These are phyloP conservation scores for Agelas oroides DNA, from an alignment of 37 sponge, comb jelly and placozoan species.

Conservation along the genomic window DNA sequence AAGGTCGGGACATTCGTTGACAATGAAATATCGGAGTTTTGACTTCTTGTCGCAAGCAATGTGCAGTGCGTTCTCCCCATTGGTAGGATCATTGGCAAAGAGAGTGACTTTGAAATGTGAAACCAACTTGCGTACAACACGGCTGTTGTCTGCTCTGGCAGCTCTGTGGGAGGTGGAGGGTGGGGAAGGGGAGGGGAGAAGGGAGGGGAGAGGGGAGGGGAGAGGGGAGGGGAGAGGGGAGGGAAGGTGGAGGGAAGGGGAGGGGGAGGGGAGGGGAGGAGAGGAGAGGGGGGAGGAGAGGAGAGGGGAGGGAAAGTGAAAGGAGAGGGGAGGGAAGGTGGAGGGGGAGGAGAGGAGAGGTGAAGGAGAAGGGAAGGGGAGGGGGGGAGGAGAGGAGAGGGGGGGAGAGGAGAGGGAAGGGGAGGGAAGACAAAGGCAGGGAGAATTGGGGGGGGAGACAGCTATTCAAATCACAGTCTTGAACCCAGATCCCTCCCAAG, in stretches of 20 bases:
- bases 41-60: conserved; percentile 59
- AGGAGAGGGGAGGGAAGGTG: too few species aligned
- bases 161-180: conserved; percentile 40
- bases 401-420: too few species aligned
- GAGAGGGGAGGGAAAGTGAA: too few species aligned
- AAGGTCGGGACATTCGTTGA: conserved; percentile 48
- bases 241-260: neutral
- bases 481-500: too few species aligned
- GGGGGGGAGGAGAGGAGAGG: too few species aligned
- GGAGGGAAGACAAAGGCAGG: too few species aligned
- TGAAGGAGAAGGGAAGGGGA: too few species aligned
- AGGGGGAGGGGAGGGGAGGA: neutral
- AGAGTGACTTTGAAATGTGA: conserved; percentile 30
- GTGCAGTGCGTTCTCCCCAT: conserved; percentile 63
- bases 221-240: neutral
- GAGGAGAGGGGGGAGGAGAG: neutral
- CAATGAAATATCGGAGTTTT: conserved; percentile 55
- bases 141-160: conserved; percentile 42
- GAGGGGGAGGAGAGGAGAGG: too few species aligned
- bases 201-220: neutral
- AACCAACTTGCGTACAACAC: conserved; percentile 35
- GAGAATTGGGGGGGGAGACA: too few species aligned
- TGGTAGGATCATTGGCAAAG: conserved; percentile 32
- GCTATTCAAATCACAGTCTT: too few species aligned
- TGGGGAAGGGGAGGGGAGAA: neutral